phyloP scores from a whole-genome alignment of 2,888 invertebrate species.

The Pandemis corylana region DNA sequence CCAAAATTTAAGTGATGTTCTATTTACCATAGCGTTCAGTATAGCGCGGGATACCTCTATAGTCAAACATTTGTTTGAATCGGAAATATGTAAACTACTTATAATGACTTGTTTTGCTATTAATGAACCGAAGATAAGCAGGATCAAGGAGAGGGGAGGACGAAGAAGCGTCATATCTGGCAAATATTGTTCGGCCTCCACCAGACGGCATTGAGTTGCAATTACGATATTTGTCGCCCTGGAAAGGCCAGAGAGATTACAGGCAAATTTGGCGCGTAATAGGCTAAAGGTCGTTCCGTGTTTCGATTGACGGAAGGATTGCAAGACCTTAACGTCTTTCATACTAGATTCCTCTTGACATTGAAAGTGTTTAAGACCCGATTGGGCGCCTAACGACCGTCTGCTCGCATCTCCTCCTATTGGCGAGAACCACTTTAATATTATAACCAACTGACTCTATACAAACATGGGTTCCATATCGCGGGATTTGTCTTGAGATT shows the following conservation, averaged over 20 bases:
- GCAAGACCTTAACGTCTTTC: slow-evolving; percentile 37
- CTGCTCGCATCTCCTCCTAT: neutral
- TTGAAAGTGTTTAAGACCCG: slow-evolving; percentile 20
- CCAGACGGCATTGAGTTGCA: slow-evolving; percentile 42
- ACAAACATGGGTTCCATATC: no score
- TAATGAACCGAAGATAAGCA: slow-evolving; percentile 17
- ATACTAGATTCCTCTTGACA: slow-evolving; percentile 17
- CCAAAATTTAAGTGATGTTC: slow-evolving; percentile 3
- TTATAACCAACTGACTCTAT: no score
- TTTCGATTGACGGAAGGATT: slow-evolving; percentile 38
- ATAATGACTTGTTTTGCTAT: slow-evolving; percentile 3
- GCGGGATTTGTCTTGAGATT: no score
- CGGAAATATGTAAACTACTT: neutral
- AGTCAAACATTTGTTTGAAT: neutral
- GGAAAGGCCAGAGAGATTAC: slow-evolving; percentile 45
- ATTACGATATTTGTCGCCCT: slow-evolving; percentile 42
- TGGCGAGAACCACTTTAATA: neutral
- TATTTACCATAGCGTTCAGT: neutral
- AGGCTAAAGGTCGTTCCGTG: slow-evolving; percentile 41
- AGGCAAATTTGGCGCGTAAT: slow-evolving; percentile 44
- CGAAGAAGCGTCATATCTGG: slow-evolving; percentile 25
- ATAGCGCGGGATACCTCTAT: neutral
- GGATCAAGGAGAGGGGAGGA: slow-evolving; percentile 24
- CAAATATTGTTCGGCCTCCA: slow-evolving; percentile 40
- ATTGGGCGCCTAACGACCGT: neutral